A percentile compares a stretch with the other conserved stretches of the same genome.
These are phyloP conservation scores for Phoenoteleia sp. DNA, from an alignment of 2,888 invertebrate species.

Conservation along the genomic window DNA sequence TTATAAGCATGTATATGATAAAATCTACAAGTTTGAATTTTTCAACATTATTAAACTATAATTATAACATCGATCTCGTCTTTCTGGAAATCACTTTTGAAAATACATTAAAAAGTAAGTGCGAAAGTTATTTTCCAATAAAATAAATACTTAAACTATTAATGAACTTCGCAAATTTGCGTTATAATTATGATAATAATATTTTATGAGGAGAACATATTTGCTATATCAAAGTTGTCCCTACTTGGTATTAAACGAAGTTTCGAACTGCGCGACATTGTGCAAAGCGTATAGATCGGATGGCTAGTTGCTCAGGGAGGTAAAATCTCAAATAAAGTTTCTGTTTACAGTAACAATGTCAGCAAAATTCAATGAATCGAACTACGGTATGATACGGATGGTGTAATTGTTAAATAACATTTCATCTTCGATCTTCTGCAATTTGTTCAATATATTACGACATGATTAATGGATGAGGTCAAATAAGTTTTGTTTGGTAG, in stretches of 20 bases:
- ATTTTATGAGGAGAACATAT: not conserved
- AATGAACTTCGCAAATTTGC: no score
- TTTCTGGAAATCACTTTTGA: no score
- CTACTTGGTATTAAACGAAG: not conserved
- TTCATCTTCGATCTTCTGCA: constrained; percentile 1
- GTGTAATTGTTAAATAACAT: constrained; percentile 25
- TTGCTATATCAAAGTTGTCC: constrained; percentile 2
- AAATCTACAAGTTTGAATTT: no score
- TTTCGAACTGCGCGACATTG: not conserved
- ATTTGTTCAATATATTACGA: not conserved
- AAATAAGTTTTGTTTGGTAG: not conserved
- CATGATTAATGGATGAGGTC: constrained; percentile 4
- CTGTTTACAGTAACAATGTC: constrained; percentile 26
- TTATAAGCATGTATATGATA: no score
- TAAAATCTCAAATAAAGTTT: constrained; percentile 34
- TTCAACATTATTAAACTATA: no score
- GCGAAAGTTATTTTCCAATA: no score
- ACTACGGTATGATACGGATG: not conserved
- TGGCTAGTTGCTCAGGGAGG: not conserved
- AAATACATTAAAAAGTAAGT: no score
- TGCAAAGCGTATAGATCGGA: no score
- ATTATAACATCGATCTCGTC: no score
- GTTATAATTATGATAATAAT: no score
- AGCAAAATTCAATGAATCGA: constrained; percentile 26
- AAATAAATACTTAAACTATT: no score